Evolutionary conservation across 2,113 vertebrate genomes (phyloP).

Genomic region (Vulpes vulpes): DNA sequence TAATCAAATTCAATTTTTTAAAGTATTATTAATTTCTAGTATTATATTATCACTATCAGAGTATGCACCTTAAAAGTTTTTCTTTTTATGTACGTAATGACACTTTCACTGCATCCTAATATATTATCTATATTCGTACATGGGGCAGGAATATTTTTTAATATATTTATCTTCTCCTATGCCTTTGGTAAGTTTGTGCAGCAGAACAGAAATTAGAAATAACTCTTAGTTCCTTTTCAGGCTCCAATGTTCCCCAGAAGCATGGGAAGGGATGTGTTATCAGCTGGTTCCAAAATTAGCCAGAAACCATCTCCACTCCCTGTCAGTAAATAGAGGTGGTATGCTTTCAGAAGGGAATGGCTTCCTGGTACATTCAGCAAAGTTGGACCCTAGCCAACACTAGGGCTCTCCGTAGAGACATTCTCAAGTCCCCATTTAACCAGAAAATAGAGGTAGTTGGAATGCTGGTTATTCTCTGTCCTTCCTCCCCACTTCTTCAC

Average conservation of each 20-base stretch:
- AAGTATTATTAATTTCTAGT: background rate
- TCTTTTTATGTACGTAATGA: background rate
- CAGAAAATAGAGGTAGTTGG: background rate
- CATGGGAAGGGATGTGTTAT: background rate
- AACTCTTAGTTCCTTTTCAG: background rate
- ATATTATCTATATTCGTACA: background rate
- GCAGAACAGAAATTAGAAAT: background rate
- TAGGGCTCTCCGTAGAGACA: background rate
- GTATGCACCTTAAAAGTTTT: background rate
- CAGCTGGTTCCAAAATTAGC: background rate
- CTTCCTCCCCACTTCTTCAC: background rate
- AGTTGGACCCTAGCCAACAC: background rate
- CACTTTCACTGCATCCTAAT: background rate
- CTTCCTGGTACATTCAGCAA: background rate
- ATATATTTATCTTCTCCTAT: background rate
- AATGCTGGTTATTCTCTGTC: background rate
- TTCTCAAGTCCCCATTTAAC: background rate
- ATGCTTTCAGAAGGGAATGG: background rate
- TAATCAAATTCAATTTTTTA: conserved; percentile 15
- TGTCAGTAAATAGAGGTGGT: background rate
- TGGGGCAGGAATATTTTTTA: background rate
- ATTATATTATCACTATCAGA: background rate
- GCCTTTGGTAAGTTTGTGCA: background rate
- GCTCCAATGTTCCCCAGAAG: background rate
- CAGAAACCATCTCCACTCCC: background rate